Conservation (phyloP, 2,888 invertebrate species). For the Caenorhabditis wallacei region DNA sequence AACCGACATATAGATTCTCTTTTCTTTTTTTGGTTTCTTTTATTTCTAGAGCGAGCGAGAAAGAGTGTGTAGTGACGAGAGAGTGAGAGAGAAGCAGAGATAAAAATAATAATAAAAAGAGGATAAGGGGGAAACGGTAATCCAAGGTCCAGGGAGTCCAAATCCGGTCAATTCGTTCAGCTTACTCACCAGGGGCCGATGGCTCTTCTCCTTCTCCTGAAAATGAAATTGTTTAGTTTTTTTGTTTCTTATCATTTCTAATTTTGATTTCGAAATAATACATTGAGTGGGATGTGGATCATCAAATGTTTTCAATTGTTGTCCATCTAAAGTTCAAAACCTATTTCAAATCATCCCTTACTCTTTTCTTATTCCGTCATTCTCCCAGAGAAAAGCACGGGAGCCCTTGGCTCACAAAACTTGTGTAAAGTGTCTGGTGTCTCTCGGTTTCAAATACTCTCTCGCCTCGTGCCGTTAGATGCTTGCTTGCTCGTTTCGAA, state of each 20-base stretch:
- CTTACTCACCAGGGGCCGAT: conserved; percentile 73
- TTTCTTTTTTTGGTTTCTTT: conserved; percentile 16
- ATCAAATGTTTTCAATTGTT: neutral
- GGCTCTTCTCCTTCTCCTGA: conserved; percentile 71
- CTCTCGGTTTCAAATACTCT: conserved; percentile 11
- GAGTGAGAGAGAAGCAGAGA: conserved; percentile 56
- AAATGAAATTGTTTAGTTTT: conserved; percentile 21
- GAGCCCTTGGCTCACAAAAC: conserved; percentile 48
- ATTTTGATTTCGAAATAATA: neutral
- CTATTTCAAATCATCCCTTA: neutral
- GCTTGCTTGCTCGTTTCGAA: conserved; percentile 36
- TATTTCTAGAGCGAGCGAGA: conserved; percentile 47
- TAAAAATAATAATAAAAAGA: conserved; percentile 38
- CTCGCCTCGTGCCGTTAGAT: conserved; percentile 8
- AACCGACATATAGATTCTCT: conserved; percentile 19
- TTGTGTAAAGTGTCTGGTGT: conserved; percentile 44
- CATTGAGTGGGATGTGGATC: neutral
- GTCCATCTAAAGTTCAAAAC: conserved; percentile 24
- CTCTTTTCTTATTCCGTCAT: conserved; percentile 6
- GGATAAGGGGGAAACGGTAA: conserved; percentile 14
- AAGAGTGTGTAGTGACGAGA: conserved; percentile 39
- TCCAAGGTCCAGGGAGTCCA: conserved; percentile 21
- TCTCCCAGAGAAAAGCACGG: conserved; percentile 1
- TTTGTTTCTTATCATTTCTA: neutral
- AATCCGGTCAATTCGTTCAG: neutral